These are phyloP conservation scores for Helobdella robusta DNA, from an alignment of 2,888 invertebrate species.

Conservation along the genomic window DNA sequence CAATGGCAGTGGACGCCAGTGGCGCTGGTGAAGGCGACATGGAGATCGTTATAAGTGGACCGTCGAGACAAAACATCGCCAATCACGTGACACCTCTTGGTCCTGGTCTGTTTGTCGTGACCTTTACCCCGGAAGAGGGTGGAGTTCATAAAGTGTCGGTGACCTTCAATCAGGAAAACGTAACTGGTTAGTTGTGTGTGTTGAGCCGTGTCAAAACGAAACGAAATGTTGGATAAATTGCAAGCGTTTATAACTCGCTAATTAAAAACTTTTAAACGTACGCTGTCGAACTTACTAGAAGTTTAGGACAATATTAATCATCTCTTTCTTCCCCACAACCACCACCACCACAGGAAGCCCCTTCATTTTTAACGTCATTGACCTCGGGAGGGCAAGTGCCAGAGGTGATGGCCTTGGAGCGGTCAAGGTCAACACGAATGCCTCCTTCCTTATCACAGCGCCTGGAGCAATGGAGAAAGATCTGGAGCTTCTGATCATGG, in stretches of 20 bases:
- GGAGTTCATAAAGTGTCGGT: conserved; percentile 82
- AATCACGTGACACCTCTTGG: conserved; percentile 57
- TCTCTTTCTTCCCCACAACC: too few relatives aligned
- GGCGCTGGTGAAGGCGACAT: conserved; percentile 86
- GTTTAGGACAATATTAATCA: too few relatives aligned
- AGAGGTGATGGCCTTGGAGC: conserved; percentile 77
- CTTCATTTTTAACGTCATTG: conserved; percentile 41
- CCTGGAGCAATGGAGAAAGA: conserved; percentile 53
- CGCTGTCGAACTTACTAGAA: too few relatives aligned
- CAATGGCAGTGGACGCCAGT: conserved; percentile 75
- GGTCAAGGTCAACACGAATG: conserved; percentile 74
- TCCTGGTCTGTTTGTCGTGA: conserved; percentile 80
- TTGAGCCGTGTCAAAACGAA: neutral
- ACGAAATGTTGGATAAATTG: too few relatives aligned
- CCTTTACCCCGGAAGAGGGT: conserved; percentile 86
- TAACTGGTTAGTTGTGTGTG: conserved; percentile 47
- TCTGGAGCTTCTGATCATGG: conserved; percentile 52
- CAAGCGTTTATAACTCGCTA: too few relatives aligned
- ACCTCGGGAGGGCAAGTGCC: conserved; percentile 59
- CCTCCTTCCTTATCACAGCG: conserved; percentile 78
- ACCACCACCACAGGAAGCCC: conserved; percentile 48
- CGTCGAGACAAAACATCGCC: conserved; percentile 30
- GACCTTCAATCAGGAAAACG: conserved; percentile 59
- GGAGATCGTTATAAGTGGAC: conserved; percentile 79
- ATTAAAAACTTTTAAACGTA: too few relatives aligned